Base-by-base conservation (phyloP, 1,140 invertebrate genomes). In the Formica selysi region DNA sequence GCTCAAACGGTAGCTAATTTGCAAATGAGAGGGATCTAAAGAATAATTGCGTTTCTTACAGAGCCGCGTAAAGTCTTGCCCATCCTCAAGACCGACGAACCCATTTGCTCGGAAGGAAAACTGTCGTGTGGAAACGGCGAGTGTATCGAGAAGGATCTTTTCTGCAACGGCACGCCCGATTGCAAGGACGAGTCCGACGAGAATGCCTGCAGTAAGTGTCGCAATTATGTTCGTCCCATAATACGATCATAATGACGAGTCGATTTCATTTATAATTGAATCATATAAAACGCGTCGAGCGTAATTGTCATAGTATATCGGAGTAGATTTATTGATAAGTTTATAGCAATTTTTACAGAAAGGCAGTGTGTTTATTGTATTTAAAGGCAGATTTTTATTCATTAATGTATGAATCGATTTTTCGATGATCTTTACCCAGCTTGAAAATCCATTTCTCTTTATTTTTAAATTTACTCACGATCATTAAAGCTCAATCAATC, bases 131-230 rank as follows among this genome's bases (percentile, higher is more conserved):
- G 98, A 80, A 98, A 98, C 94, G 97, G 98, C 87, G 98, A 98
- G 91, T 98, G 98, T 95, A 96, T 99, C 38, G 98, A 98, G 86
- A 98, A 98, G 95, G 97, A 98, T 92, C 95, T 98, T 44, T 99
- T 99, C 96, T 99, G 98, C 95, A 98, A 99, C 93, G 98, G 98
- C 93, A 98, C 98, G 95, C 95, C 97, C 44, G 98, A 99, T 92
- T 99, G 98, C 95, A 97, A 98, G 91, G 98, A 99, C 94, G 98
- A 98, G 92, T 99, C 98, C 57, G 98, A 99, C 93, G 98, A 99
- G 96, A 98, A 98, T 92, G 98, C 98, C 88, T 99, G 98, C 96
- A 97, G 98, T 99, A 96, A 97, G 98, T 97, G 80, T 71, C 13
- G 68, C 29, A 83, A 86, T 48, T 67, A 78, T 22, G 19, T 59